Base-by-base conservation (phyloP, 2,113 vertebrate genomes). In the Seriola dumerili region DNA sequence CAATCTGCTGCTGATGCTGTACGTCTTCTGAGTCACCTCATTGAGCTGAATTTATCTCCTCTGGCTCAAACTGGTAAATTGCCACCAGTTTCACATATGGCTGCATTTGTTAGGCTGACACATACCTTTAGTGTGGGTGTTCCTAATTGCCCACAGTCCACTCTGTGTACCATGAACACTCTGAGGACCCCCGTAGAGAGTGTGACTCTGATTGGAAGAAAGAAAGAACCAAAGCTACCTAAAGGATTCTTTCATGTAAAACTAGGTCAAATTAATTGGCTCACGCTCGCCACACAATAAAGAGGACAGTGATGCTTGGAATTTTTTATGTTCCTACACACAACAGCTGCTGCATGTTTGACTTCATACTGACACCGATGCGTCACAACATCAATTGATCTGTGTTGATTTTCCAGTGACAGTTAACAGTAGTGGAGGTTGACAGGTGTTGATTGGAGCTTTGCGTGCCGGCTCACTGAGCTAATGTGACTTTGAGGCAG, bases 221-320 rank as follows among this genome's bases (percentile, higher is more conserved):
- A 72, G 68, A 63, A 78, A 44, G 54, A 76, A 36, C 52, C 23
- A 9, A 63, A 29, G 63, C 58, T 68, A 72, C 71, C 81, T 64
- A 68, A 78, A 87, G 72, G 61, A 68, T 58, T 78, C 61, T 64
- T 68, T 76, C 46, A 77, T 81, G 75, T 79, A 81, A 81, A 91
- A 87, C 76, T 90, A 44, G 88, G 85, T 86, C 88, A 84, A 69
- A 86, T 81, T 85, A 92, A 89, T 87, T 90, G 90, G 85, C 83
- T 81, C 40, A 50, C 1, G 62, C 65, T 83, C 68, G 17, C 67
- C 54, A 59, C 78, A 82, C 77, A 84, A 86, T 75, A 63, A 85
- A 82, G 78, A 63, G 69, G 74, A 78, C 59, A 72, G 48, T 32
- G 66, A 44, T 54, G 78, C 72, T 46, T n/a, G 2, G 23, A 29